These are phyloP conservation scores for Ommatoiulus sabulosus DNA, from an alignment of 2,888 invertebrate species.

Conservation along the genomic window DNA sequence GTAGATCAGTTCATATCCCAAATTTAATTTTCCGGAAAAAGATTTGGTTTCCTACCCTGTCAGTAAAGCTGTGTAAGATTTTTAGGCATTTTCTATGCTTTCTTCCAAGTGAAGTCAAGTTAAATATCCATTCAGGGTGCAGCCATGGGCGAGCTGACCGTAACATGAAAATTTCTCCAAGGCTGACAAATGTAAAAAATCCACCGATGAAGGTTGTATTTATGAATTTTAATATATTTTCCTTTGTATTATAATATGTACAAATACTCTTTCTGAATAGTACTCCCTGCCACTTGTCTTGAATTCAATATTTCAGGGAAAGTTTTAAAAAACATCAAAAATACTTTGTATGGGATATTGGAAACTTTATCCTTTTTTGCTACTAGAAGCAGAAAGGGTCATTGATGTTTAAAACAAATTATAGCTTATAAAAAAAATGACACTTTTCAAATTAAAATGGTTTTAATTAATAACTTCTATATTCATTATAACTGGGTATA, in stretches of 20 bases:
- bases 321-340: not conserved
- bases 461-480: too few relatives aligned
- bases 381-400: too few relatives aligned
- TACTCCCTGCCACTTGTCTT: too few relatives aligned
- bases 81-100: conserved; percentile 58
- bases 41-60: not conserved
- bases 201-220: not conserved
- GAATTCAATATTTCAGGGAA: not conserved
- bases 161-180: conserved; percentile 53
- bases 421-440: too few relatives aligned
- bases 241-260: not conserved
- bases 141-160: conserved; percentile 57
- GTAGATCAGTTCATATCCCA: not conserved
- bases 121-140: conserved; percentile 58
- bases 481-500: too few relatives aligned
- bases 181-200: conserved; percentile 42
- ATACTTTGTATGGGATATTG: too few relatives aligned
- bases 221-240: not conserved
- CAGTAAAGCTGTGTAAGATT: conserved; percentile 59
- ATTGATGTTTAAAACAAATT: too few relatives aligned
- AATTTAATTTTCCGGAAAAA: not conserved
- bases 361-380: too few relatives aligned
- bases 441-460: too few relatives aligned
- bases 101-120: conserved; percentile 54
- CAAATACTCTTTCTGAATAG: too few relatives aligned